Evolutionary conservation across 2,113 vertebrate genomes (phyloP).

Genomic region (Spermophilus dauricus): DNA sequence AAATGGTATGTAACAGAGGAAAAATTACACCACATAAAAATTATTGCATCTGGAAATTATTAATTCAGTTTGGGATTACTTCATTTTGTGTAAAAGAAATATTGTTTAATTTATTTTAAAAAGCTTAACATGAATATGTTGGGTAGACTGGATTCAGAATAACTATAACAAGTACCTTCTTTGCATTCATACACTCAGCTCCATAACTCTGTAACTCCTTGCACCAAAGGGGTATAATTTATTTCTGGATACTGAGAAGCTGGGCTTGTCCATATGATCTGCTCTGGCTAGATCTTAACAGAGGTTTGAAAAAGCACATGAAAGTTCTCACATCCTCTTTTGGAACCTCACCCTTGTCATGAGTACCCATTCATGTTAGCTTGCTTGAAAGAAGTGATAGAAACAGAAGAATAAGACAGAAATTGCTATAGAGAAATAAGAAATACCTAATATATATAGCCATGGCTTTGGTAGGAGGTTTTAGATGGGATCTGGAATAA

Average conservation of each 20-base stretch:
- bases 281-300: not conserved
- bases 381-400: not conserved
- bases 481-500: not conserved
- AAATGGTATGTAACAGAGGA: not conserved
- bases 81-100: conserved; percentile 8
- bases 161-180: not conserved
- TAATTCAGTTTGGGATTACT: not conserved
- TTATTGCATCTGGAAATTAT: not conserved
- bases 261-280: not conserved
- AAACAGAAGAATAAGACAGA: not conserved
- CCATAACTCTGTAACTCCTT: not conserved
- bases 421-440: not conserved
- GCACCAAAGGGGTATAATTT: not conserved
- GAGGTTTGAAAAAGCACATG: not conserved
- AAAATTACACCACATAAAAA: not conserved
- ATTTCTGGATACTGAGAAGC: not conserved
- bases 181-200: not conserved
- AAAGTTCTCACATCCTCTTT: not conserved
- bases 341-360: not conserved
- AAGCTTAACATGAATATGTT: not conserved
- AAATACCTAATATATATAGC: not conserved
- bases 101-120: not conserved
- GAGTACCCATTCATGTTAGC: not conserved
- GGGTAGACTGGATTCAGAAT: not conserved
- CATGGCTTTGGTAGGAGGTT: not conserved